Percentiles rank a stretch among this genome's conserved stretches.
Evolutionary conservation across 2,888 invertebrate genomes (phyloP).

Genomic region (Campoletis raptor): DNA sequence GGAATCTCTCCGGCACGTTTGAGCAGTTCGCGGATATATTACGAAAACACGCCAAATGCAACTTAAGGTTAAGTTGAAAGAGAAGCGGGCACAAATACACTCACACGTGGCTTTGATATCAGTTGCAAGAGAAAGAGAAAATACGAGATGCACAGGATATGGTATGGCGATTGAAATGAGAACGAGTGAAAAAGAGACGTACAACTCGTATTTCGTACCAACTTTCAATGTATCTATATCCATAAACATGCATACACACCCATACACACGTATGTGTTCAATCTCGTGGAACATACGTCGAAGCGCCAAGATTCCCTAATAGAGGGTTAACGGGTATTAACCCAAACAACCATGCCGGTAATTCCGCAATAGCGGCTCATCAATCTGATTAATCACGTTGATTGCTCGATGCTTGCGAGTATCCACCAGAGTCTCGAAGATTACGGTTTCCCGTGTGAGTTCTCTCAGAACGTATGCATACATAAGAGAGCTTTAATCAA

Average conservation of each 20-base stretch:
- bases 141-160: conserved; percentile 18
- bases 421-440: conserved; percentile 51
- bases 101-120: background rate
- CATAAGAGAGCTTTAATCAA: background rate
- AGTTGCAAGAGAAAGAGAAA: conserved; percentile 9
- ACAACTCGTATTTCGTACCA: conserved; percentile 21
- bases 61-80: conserved; percentile 52
- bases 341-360: conserved; percentile 65
- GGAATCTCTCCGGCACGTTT: conserved; percentile 22
- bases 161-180: conserved; percentile 16
- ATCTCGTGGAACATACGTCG: conserved; percentile 37
- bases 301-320: conserved; percentile 65
- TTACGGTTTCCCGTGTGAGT: conserved; percentile 56
- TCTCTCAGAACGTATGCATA: conserved; percentile 11
- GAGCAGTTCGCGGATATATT: conserved; percentile 52
- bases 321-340: conserved; percentile 70
- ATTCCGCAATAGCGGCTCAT: conserved; percentile 69
- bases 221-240: conserved; percentile 3
- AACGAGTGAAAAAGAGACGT: conserved; percentile 34
- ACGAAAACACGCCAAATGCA: conserved; percentile 65
- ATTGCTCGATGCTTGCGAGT: conserved; percentile 59
- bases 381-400: conserved; percentile 69
- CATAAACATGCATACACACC: conserved; percentile 9
- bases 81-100: background rate
- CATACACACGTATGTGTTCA: background rate